Conservation (phyloP, 2,888 invertebrate species). For the Dynastes maya region DNA sequence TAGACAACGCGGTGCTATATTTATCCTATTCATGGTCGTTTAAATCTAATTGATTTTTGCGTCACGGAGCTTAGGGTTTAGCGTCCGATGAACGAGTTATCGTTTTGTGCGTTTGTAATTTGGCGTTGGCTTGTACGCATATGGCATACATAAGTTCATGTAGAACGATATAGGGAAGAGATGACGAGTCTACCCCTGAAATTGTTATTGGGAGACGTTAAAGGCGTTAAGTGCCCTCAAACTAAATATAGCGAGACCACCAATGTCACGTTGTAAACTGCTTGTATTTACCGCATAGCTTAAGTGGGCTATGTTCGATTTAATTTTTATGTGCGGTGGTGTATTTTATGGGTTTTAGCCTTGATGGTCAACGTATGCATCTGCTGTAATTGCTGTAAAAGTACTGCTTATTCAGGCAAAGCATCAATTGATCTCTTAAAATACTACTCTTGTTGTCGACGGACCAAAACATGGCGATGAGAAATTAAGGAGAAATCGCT, state of each 20-base stretch:
- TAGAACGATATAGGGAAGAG: background rate
- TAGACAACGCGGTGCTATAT: conserved; percentile 25
- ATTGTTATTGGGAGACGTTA: conserved; percentile 7
- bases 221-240: background rate
- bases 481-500: too few relatives aligned
- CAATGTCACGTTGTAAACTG: background rate
- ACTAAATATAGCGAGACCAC: conserved; percentile 13
- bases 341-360: background rate
- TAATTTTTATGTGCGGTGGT: conserved; percentile 4
- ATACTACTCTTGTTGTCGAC: too few relatives aligned
- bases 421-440: too few relatives aligned
- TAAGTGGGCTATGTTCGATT: background rate
- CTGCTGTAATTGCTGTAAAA: too few relatives aligned
- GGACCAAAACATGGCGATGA: too few relatives aligned
- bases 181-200: background rate
- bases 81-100: conserved; percentile 29
- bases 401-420: too few relatives aligned
- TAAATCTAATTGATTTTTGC: conserved; percentile 45
- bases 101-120: background rate
- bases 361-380: too few relatives aligned
- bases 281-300: background rate
- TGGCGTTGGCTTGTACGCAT: background rate
- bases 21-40: conserved; percentile 34
- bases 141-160: background rate
- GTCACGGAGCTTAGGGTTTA: conserved; percentile 9